Evolutionary conservation across 30 jellyfish, hydroid and myxozoan species (phyloP).

Genomic region (Pelagia noctiluca): DNA sequence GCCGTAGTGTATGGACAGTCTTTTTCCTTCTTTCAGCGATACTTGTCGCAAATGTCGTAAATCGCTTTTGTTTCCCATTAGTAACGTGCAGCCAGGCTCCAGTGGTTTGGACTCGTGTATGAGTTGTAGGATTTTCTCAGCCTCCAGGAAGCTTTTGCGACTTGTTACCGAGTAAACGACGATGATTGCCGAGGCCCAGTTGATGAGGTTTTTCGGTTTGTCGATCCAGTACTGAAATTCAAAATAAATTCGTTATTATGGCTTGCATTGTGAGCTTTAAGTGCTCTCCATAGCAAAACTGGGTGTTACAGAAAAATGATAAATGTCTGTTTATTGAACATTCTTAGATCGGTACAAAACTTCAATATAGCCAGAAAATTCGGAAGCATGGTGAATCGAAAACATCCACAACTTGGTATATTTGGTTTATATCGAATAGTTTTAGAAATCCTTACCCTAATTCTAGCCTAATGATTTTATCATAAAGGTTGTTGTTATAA

Average conservation of each 20-base stretch:
- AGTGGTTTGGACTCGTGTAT: conserved; percentile 76
- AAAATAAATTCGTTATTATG: too few relatives aligned
- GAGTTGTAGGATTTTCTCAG: conserved; percentile 66
- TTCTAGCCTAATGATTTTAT: too few relatives aligned
- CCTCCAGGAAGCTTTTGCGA: conserved; percentile 77
- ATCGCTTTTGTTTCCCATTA: conserved; percentile 87
- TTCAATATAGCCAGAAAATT: too few relatives aligned
- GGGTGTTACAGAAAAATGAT: too few relatives aligned
- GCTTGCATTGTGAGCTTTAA: background rate
- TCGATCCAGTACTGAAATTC: conserved; percentile 78
- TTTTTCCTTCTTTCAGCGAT: conserved; percentile 74
- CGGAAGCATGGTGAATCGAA: too few relatives aligned
- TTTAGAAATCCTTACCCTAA: too few relatives aligned
- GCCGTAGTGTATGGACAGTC: conserved; percentile 78
- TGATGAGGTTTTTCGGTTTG: conserved; percentile 55
- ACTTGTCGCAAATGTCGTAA: conserved; percentile 79
- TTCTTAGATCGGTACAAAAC: too few relatives aligned
- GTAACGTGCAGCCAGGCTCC: conserved; percentile 70
- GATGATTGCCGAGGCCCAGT: conserved; percentile 87
- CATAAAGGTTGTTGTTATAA: too few relatives aligned
- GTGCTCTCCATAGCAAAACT: background rate
- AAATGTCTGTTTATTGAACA: too few relatives aligned
- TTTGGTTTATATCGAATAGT: too few relatives aligned
- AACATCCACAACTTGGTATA: too few relatives aligned
- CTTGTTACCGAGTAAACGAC: conserved; percentile 87